These are phyloP conservation scores for Paradoxurus hermaphroditus DNA, from an alignment of 2,113 vertebrate species.

Conservation along the genomic window DNA sequence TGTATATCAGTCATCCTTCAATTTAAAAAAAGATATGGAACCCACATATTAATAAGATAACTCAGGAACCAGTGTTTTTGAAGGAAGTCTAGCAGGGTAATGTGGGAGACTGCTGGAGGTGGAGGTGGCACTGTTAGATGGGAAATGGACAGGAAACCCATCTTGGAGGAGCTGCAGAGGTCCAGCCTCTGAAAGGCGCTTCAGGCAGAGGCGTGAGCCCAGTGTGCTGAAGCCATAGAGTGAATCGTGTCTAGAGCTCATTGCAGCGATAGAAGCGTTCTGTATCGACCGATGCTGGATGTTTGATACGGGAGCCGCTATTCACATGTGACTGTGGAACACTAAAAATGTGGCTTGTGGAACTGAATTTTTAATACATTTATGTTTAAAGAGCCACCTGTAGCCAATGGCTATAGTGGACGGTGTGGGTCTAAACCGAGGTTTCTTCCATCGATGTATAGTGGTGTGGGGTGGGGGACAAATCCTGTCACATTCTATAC, in stretches of 20 bases:
- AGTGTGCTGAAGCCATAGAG: rapidly evolving
- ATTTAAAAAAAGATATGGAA: neutral
- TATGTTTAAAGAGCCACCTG: neutral
- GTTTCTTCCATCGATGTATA: neutral
- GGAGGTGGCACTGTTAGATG: too few relatives aligned
- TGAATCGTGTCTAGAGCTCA: neutral
- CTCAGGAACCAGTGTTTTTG: neutral
- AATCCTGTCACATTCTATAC: neutral
- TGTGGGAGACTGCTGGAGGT: neutral
- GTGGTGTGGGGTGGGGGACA: rapidly evolving
- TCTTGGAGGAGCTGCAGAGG: neutral
- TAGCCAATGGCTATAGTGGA: neutral
- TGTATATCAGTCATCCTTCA: neutral
- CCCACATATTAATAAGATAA: neutral
- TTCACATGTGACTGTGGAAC: neutral
- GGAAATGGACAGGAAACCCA: neutral
- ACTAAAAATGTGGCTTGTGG: neutral
- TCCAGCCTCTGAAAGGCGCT: neutral
- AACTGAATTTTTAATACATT: neutral
- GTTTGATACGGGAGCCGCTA: neutral
- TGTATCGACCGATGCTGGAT: rapidly evolving
- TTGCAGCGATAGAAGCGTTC: rapidly evolving
- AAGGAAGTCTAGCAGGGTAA: neutral
- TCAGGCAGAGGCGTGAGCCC: neutral
- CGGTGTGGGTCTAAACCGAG: neutral